Base-by-base conservation (phyloP, 2,113 vertebrate species). In the Brachypteracias leptosomus region DNA sequence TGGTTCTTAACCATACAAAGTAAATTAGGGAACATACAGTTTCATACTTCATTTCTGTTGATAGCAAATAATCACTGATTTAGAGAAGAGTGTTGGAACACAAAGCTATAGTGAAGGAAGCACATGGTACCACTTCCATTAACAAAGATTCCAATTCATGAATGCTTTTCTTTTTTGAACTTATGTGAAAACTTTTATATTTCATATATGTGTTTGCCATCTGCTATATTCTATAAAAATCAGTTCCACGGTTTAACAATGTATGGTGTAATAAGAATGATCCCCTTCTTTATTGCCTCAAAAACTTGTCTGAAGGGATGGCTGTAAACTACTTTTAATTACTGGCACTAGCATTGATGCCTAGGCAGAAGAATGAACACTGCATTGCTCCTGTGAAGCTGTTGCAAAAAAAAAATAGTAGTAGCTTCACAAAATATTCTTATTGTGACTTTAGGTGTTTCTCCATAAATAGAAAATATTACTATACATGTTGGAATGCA, bases 181-280 rank as follows among this genome's bases (percentile, higher is more conserved):
- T 77, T 88, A 85, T 35, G 42, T 62, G 59, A 54, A 42, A 21
- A 54, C 40, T 90, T 92, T 13, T 47, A 22, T 83, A 38, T 62
- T 92, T 90, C 63, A 33, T 70, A 6, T 21, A 66, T 57, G 11
- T 55, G 83, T 93, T 95, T 90, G 9, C 85, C 82, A 88, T 90
- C 90, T 94, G 79, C 36, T 85, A 18, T 13, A 16, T 66, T 83
- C 79, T 92, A 51, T 73, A 92, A 78, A 92, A 96, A 62, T 66
- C 14, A 0, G 5, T 76, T 90, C 19, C n/a, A 80, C 15, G 15
- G 28, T 70, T 79, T 65, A 90, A 80, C 49, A 91, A 51, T 82
- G 22, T 74, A 68, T 16, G 33, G 13, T 90, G n/a, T 42, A 55
- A 55, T 26, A 70, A 92, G 88, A 90, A 92, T 51, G 35, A 57